Base-by-base conservation (phyloP, 2,797 vertebrate genomes). In the Artibeus jamaicensis region DNA sequence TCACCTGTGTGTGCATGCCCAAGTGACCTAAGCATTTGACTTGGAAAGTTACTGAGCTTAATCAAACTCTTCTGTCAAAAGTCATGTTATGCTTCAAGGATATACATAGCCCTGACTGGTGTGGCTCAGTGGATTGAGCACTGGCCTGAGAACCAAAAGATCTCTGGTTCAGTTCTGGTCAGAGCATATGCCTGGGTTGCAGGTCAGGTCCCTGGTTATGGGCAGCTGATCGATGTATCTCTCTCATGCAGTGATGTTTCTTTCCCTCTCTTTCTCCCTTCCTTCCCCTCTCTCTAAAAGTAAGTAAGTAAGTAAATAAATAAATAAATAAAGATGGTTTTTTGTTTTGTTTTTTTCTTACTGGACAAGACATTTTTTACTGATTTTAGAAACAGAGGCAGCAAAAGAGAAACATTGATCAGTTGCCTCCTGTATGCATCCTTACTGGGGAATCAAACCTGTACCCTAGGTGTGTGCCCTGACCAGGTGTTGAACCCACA, bases 31-130 rank as follows among this genome's bases (percentile, higher is more conserved):
- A 91, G 42, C 46, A 68, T 83, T 93, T 86, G 55, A n/a, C 78
- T 53, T 95, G 53, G 68, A 77, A 93, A 76, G 62, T 94, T 81
- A 67, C 18, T 76, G 39, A 84, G 12, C n/a, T 91, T 92, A 93
- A 85, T 91, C 44, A 73, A 44, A 86, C 48, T 83, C 34, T 71
- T 57, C 55, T 26, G 55, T 24, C 39, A 90, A 94, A 90, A 73
- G 57, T 67, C 9, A 2, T 22, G 19, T 77, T 78, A 90, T 55
- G 67, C 29, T 57, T 71, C 59, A 95, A 91, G n/a, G 21, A 65
- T n/a, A 65, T 32, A 65, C 14, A 65, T n/a, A 65, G 29, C 29
- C 59, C 29, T 65, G 59, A 59, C 14, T 65, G 59, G 29, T 67
- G 8, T 67, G n/a, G 65, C 65, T 34, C n/a, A 67, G 65, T 67